Evolutionary conservation across 2,888 invertebrate genomes (phyloP).

Genomic region (Ornithoptera alexandrae): DNA sequence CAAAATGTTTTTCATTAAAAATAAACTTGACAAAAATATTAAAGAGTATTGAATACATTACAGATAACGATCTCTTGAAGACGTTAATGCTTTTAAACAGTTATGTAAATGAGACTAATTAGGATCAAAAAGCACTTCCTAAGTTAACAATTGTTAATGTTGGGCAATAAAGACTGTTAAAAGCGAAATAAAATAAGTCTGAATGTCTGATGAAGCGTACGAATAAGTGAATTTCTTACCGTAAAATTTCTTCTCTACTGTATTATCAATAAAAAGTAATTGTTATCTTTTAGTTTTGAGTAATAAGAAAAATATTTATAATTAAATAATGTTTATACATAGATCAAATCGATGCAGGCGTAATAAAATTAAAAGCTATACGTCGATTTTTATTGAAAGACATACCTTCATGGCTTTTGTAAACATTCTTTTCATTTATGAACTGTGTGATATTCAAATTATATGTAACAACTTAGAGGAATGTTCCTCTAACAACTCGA

Average conservation of each 20-base stretch:
- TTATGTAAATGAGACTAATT: not conserved
- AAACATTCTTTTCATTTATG: too few species aligned
- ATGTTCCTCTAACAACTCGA: too few species aligned
- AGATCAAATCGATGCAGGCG: too few species aligned
- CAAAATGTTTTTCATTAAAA: not conserved
- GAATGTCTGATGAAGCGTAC: not conserved
- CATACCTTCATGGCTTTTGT: too few species aligned
- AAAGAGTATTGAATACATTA: not conserved
- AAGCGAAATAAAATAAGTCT: not conserved
- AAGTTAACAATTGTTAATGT: not conserved
- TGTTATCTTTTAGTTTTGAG: not conserved
- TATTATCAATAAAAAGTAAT: not conserved
- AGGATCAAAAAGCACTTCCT: slow-evolving; percentile 1
- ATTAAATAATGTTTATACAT: too few species aligned
- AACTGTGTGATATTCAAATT: too few species aligned
- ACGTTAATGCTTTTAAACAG: not conserved
- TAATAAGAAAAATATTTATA: too few species aligned
- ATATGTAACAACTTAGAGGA: too few species aligned
- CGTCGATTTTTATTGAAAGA: too few species aligned
- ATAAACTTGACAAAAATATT: not conserved
- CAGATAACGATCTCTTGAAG: not conserved
- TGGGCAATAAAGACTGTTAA: not conserved
- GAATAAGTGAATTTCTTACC: not conserved
- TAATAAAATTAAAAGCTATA: too few species aligned
- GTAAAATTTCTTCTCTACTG: not conserved